phyloP scores from a whole-genome alignment of 1,140 invertebrate species.

The Vanessa tameamea region DNA sequence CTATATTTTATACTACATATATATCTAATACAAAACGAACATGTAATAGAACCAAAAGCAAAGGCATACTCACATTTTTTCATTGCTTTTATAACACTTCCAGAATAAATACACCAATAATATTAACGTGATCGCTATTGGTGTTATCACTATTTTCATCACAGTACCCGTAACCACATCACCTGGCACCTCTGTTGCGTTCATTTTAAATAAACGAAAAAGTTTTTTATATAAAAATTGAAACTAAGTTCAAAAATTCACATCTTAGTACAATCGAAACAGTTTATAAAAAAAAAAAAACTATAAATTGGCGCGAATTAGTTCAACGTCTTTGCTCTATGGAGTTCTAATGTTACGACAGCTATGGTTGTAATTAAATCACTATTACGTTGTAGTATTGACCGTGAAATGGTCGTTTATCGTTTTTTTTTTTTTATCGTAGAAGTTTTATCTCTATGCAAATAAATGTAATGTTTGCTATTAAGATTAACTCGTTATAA shows the following conservation, averaged over 20 bases:
- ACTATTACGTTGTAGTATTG: constrained; percentile 10
- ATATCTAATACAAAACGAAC: too few relatives aligned
- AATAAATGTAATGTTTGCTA: constrained; percentile 29
- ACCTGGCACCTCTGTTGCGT: constrained; percentile 6
- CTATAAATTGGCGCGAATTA: background rate
- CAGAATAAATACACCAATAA: constrained; percentile 44
- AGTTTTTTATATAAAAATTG: background rate
- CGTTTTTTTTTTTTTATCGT: constrained; percentile 17
- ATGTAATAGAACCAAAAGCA: background rate
- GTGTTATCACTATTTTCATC: constrained; percentile 38
- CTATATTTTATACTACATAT: background rate
- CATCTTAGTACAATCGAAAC: background rate
- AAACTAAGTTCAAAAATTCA: background rate
- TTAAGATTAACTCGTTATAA: constrained; percentile 14
- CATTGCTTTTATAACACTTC: constrained; percentile 53
- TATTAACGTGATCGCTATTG: constrained; percentile 36
- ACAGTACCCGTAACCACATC: constrained; percentile 18
- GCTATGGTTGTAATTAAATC: background rate
- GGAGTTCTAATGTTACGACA: background rate
- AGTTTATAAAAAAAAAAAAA: background rate
- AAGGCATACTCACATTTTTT: constrained; percentile 51
- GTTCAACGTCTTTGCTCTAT: background rate
- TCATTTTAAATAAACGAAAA: constrained; percentile 5
- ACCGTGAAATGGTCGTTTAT: constrained; percentile 20
- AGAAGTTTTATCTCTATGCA: constrained; percentile 14